Evolutionary conservation across 2,113 vertebrate species (phyloP).

Genomic region (Phalacrocorax pelagicus): DNA sequence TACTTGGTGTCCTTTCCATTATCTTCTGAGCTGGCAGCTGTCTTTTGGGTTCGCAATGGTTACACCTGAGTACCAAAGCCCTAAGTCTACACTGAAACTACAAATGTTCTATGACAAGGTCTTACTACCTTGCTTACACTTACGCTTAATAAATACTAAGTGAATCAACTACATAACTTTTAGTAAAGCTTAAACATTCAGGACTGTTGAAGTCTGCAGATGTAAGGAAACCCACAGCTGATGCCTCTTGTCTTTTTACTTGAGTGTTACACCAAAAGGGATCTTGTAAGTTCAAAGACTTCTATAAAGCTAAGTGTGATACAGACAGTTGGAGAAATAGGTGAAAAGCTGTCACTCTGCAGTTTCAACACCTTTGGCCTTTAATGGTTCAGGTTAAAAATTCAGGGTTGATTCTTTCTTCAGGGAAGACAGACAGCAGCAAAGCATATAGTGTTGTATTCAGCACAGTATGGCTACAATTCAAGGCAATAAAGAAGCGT

Average conservation of each 20-base stretch:
- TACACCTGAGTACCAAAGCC: background rate
- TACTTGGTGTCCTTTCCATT: background rate
- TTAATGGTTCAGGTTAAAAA: slow-evolving; percentile 6
- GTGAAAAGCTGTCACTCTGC: background rate
- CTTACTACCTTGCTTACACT: background rate
- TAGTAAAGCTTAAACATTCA: background rate
- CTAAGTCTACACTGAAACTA: background rate
- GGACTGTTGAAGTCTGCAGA: background rate
- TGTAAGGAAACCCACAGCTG: background rate
- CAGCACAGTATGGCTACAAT: background rate
- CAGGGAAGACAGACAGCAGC: background rate
- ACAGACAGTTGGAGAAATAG: background rate
- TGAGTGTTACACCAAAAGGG: background rate
- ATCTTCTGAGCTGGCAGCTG: background rate
- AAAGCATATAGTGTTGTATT: background rate
- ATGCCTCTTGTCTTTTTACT: background rate
- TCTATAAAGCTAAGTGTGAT: background rate
- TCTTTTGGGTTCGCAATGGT: background rate
- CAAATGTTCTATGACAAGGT: background rate
- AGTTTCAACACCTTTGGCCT: background rate
- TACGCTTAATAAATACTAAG: background rate
- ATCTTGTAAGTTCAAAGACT: background rate
- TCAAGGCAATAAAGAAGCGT: background rate
- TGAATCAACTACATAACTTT: background rate
- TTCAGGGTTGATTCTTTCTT: background rate